Evolutionary conservation across 2,888 invertebrate genomes (phyloP).

Genomic region (Caenorhabditis sp.): DNA sequence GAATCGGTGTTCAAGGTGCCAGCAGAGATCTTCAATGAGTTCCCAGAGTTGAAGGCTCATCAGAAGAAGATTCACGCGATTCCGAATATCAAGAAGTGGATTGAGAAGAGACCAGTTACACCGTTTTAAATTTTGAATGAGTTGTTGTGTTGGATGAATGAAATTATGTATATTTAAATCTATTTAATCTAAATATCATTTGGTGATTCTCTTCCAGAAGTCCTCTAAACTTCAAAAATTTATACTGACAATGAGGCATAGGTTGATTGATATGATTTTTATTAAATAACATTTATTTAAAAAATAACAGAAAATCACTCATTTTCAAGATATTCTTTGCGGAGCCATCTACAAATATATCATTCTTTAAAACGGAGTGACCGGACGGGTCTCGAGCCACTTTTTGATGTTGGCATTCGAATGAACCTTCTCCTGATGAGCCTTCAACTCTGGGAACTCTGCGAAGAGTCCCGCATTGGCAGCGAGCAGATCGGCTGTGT

Average conservation of each 20-base stretch:
- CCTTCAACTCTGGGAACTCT: constrained; percentile 70
- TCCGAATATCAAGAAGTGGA: constrained; percentile 74
- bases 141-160: too few relatives aligned
- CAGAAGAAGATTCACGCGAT: constrained; percentile 73
- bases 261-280: too few relatives aligned
- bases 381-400: constrained; percentile 75
- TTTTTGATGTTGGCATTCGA: constrained; percentile 74
- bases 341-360: too few relatives aligned
- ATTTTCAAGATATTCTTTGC: too few relatives aligned
- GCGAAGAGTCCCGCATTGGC: constrained; percentile 68
- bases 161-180: too few relatives aligned
- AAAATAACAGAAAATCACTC: too few relatives aligned
- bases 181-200: too few relatives aligned
- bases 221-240: too few relatives aligned
- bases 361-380: constrained; percentile 69
- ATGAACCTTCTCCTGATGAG: constrained; percentile 77
- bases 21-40: constrained; percentile 67
- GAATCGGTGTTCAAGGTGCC: neutral
- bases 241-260: too few relatives aligned
- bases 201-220: too few relatives aligned
- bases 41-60: constrained; percentile 67
- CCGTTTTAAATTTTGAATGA: constrained; percentile 47
- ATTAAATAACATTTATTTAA: too few relatives aligned
- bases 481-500: constrained; percentile 66
- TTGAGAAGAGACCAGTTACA: constrained; percentile 66